Conservation (phyloP, 1,140 invertebrate species). For the Portunus trituberculatus region DNA sequence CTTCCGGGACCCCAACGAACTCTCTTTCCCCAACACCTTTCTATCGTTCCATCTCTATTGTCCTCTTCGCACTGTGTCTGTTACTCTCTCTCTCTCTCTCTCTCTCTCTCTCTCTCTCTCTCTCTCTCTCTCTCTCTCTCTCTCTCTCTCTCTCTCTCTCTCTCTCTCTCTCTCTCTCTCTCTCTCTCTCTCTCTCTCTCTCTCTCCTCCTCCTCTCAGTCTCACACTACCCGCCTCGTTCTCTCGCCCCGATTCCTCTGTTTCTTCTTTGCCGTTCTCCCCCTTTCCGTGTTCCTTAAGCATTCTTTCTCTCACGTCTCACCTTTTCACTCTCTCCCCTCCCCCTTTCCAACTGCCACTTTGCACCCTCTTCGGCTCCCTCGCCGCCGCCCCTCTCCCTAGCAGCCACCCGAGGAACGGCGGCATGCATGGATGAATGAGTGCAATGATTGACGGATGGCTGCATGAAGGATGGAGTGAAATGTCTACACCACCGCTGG, state of each 20-base stretch:
- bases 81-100: background rate
- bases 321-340: slow-evolving; percentile 18
- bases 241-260: slow-evolving; percentile 24
- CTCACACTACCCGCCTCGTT: background rate
- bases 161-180: background rate
- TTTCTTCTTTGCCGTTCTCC: slow-evolving; percentile 20
- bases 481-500: background rate
- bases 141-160: slow-evolving; percentile 33
- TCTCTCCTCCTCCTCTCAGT: background rate
- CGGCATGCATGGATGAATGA: background rate
- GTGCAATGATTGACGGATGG: slow-evolving; percentile 2
- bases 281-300: slow-evolving; percentile 11
- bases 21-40: background rate
- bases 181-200: background rate
- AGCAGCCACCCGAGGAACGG: background rate
- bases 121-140: slow-evolving; percentile 35
- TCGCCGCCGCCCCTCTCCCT: background rate
- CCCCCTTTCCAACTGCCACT: slow-evolving; percentile 17
- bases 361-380: slow-evolving; percentile 5
- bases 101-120: slow-evolving; percentile 34
- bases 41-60: background rate
- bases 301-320: slow-evolving; percentile 21
- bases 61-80: background rate
- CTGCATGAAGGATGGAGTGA: background rate
- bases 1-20: background rate